Evolutionary conservation across 2,797 vertebrate species (phyloP).

Genomic region (Phrynocephalus forsythii): DNA sequence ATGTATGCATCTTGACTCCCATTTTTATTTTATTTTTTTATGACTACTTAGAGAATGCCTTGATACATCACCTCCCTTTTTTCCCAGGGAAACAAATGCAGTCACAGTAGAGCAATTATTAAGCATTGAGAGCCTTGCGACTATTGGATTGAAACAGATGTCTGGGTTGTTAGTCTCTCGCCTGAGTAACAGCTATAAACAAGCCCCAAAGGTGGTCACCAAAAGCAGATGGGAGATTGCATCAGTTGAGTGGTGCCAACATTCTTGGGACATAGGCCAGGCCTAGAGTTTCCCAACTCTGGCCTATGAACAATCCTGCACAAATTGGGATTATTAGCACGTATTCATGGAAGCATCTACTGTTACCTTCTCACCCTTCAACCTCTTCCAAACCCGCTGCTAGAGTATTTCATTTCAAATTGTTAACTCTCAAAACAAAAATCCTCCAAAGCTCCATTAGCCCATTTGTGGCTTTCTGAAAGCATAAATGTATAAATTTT

Average conservation of each 20-base stretch:
- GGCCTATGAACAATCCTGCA: neutral
- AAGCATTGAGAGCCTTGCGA: neutral
- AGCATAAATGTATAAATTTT: constrained; percentile 27
- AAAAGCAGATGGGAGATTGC: constrained; percentile 19
- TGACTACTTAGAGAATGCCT: constrained; percentile 11
- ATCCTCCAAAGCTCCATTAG: constrained; percentile 42
- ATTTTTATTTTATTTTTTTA: constrained; percentile 12
- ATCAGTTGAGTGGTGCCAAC: neutral
- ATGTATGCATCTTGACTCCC: neutral
- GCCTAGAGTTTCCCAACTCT: constrained; percentile 5
- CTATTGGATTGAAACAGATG: constrained; percentile 29
- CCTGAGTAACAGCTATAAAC: constrained; percentile 28
- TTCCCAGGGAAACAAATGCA: constrained; percentile 5
- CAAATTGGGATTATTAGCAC: neutral
- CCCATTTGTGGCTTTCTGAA: constrained; percentile 43
- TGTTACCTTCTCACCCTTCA: neutral
- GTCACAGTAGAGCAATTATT: constrained; percentile 24
- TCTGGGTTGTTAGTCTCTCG: constrained; percentile 18
- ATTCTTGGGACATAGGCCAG: constrained; percentile 7
- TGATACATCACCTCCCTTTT: neutral
- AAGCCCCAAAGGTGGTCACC: constrained; percentile 4
- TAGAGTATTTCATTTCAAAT: constrained; percentile 33
- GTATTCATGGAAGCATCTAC: neutral
- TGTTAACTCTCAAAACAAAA: constrained; percentile 51
- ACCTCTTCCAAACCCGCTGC: neutral